Conservation (phyloP, 1,140 invertebrate species). For the Ostrea edulis region DNA sequence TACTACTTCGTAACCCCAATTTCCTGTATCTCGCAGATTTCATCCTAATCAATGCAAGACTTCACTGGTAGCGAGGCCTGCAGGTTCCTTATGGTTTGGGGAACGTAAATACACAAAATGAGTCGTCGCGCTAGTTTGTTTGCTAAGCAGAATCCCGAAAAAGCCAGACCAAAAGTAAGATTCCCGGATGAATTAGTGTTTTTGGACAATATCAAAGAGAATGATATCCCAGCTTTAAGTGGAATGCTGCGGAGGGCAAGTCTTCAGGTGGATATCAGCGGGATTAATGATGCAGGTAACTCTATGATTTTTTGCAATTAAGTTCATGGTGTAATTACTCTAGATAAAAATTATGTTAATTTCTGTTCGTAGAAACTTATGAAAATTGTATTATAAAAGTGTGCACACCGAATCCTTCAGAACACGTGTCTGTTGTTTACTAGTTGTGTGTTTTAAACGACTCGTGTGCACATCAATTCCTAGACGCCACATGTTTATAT, state of each 20-base stretch:
- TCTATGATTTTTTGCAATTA: too few species aligned
- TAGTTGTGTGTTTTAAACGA: too few species aligned
- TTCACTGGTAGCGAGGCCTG: not conserved
- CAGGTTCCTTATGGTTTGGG: not conserved
- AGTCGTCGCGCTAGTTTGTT: slow-evolving; percentile 76
- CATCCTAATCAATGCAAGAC: slow-evolving; percentile 34
- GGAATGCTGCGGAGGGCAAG: slow-evolving; percentile 77
- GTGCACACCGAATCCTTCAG: too few species aligned
- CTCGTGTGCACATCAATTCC: too few species aligned
- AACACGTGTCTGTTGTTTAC: too few species aligned
- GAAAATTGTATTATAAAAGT: too few species aligned
- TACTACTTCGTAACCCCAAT: slow-evolving; percentile 7
- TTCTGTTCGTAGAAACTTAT: too few species aligned
- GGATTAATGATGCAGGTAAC: slow-evolving; percentile 74
- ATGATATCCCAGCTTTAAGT: slow-evolving; percentile 74
- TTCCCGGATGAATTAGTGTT: slow-evolving; percentile 79
- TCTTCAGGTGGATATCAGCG: slow-evolving; percentile 77
- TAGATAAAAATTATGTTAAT: too few species aligned
- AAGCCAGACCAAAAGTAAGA: slow-evolving; percentile 70
- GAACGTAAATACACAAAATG: slow-evolving; percentile 63
- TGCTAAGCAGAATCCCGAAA: slow-evolving; percentile 75
- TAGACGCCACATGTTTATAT: too few species aligned
- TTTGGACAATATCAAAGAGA: slow-evolving; percentile 78
- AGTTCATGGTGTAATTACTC: too few species aligned
- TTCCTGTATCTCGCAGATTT: slow-evolving; percentile 2